phyloP scores from a whole-genome alignment of 2,888 invertebrate genomes.

The Pseudoips prasinana region DNA sequence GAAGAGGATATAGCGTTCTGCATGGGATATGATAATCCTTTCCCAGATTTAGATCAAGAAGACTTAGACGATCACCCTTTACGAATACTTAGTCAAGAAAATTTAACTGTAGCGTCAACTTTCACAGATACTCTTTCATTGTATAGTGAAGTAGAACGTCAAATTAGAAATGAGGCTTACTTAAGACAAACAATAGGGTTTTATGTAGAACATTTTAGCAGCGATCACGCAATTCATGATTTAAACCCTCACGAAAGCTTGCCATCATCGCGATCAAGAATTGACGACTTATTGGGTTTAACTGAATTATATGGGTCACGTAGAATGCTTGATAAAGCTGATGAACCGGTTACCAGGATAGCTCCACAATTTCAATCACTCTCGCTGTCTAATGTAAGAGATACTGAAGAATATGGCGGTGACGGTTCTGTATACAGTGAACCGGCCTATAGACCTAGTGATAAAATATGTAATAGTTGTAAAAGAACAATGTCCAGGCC shows the following conservation, averaged over 20 bases:
- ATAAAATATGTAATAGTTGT: slow-evolving; percentile 89
- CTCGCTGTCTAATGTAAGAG: slow-evolving; percentile 86
- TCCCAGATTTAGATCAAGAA: slow-evolving; percentile 87
- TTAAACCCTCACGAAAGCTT: slow-evolving; percentile 75
- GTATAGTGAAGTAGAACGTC: slow-evolving; percentile 85
- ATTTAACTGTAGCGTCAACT: slow-evolving; percentile 94
- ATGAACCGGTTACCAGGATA: slow-evolving; percentile 78
- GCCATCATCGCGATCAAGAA: slow-evolving; percentile 79
- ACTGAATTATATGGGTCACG: slow-evolving; percentile 92
- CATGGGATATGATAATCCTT: slow-evolving; percentile 88
- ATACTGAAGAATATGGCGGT: slow-evolving; percentile 84
- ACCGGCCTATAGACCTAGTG: slow-evolving; percentile 88
- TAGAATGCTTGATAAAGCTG: slow-evolving; percentile 86
- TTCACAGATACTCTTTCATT: slow-evolving; percentile 89
- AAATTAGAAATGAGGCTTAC: slow-evolving; percentile 83
- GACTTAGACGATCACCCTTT: slow-evolving; percentile 90
- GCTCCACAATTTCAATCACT: slow-evolving; percentile 87
- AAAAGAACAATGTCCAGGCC: slow-evolving; percentile 87
- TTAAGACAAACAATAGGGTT: slow-evolving; percentile 80
- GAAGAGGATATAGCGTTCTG: slow-evolving; percentile 96
- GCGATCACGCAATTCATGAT: slow-evolving; percentile 53
- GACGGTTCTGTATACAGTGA: slow-evolving; percentile 94
- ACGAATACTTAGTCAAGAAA: slow-evolving; percentile 94
- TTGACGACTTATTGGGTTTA: slow-evolving; percentile 90
- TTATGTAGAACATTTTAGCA: slow-evolving; percentile 76